phyloP scores from a whole-genome alignment of 2,113 vertebrate species.

The Nyctibius bracteatus region DNA sequence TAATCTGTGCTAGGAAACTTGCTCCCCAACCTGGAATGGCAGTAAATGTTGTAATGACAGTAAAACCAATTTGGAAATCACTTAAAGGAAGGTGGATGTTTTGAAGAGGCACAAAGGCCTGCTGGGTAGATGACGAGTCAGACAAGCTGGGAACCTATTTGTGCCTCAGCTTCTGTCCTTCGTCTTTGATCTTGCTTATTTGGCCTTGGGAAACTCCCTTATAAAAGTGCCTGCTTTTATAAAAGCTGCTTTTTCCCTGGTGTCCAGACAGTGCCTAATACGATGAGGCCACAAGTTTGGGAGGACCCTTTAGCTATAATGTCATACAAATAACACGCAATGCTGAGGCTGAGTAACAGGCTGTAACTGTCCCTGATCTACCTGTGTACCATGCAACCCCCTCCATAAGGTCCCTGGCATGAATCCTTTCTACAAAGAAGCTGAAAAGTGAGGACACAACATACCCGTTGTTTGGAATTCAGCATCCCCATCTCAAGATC shows the following conservation, averaged over 20 bases:
- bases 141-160: not conserved
- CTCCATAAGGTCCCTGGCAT: not conserved
- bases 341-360: not conserved
- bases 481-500: slow-evolving; percentile 96
- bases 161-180: not conserved
- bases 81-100: not conserved
- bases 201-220: not conserved
- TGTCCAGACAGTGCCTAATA: not conserved
- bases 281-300: not conserved
- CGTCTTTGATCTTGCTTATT: not conserved
- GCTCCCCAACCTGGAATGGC: not conserved
- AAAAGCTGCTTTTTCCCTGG: not conserved
- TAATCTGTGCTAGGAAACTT: not conserved
- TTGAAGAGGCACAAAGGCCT: not conserved
- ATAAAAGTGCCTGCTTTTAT: not conserved
- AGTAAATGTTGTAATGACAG: not conserved
- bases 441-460: not conserved
- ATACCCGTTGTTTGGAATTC: slow-evolving; percentile 86
- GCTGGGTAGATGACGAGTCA: not conserved
- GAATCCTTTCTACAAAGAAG: not conserved
- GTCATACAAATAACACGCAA: rapidly evolving
- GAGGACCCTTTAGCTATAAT: not conserved
- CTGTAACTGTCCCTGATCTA: not conserved
- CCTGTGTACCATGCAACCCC: not conserved
- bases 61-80: not conserved